Percentiles rank a stretch among this genome's conserved stretches.
Evolutionary conservation across 2,797 vertebrate genomes (phyloP).

Genomic region (Tokudaia muenninki): DNA sequence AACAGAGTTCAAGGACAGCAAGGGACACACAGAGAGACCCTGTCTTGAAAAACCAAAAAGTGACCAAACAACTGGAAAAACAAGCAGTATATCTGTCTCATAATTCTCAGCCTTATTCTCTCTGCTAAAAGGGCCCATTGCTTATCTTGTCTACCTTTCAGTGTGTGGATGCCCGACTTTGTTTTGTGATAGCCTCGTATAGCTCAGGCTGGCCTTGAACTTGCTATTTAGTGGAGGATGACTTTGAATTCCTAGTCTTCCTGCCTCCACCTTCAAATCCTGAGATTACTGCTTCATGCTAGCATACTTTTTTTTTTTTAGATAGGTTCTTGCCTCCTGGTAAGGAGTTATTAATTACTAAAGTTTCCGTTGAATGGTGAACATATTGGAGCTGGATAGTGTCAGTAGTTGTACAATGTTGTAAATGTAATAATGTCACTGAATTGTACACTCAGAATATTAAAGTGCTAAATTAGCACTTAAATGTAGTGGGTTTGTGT

Average conservation of each 20-base stretch:
- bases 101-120: background rate
- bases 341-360: background rate
- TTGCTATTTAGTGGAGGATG: background rate
- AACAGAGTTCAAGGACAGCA: background rate
- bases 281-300: background rate
- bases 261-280: background rate
- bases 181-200: background rate
- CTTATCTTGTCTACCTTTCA: background rate
- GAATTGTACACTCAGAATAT: background rate
- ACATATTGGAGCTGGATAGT: background rate
- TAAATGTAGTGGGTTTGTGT: background rate
- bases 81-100: background rate
- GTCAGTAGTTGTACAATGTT: background rate
- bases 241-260: background rate
- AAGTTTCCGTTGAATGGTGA: background rate
- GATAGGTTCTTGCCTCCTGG: background rate
- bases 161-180: background rate
- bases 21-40: background rate
- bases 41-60: background rate
- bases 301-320: background rate
- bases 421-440: background rate
- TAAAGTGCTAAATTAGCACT: constrained; percentile 30
- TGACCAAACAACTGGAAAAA: background rate
- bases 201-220: background rate
- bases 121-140: background rate